Evolutionary conservation across 30 jellyfish, hydroid and myxozoan species (phyloP).

Genomic region (Cassiopea xamachana): DNA sequence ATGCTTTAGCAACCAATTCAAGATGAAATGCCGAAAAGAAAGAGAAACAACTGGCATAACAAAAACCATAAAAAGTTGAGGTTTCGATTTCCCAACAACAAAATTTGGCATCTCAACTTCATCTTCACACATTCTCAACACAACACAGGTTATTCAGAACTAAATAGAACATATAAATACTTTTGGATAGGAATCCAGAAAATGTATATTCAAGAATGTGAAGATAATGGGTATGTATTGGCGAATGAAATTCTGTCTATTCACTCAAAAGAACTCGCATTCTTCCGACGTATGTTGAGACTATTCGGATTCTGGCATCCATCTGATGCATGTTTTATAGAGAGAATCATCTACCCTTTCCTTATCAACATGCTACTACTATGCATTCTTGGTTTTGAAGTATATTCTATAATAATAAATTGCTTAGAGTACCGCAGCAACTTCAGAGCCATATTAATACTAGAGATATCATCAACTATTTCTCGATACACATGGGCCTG

Average conservation of each 20-base stretch:
- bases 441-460: background rate
- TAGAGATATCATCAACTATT: background rate
- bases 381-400: background rate
- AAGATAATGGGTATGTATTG: background rate
- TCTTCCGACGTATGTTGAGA: background rate
- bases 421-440: background rate
- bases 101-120: too few relatives aligned
- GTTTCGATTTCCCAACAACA: too few relatives aligned
- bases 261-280: conserved; percentile 3
- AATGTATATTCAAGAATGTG: background rate
- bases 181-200: background rate
- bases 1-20: too few relatives aligned
- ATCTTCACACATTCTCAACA: too few relatives aligned
- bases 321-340: background rate
- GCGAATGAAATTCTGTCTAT: conserved; percentile 3
- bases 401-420: background rate
- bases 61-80: too few relatives aligned
- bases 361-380: background rate
- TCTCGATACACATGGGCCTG: conserved; percentile 8
- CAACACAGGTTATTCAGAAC: too few relatives aligned
- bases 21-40: too few relatives aligned
- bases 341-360: background rate
- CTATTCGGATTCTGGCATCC: conserved; percentile 47
- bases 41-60: too few relatives aligned
- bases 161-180: background rate